Evolutionary conservation across 2,797 vertebrate genomes (phyloP).

Genomic region (Enteromius radiatus): DNA sequence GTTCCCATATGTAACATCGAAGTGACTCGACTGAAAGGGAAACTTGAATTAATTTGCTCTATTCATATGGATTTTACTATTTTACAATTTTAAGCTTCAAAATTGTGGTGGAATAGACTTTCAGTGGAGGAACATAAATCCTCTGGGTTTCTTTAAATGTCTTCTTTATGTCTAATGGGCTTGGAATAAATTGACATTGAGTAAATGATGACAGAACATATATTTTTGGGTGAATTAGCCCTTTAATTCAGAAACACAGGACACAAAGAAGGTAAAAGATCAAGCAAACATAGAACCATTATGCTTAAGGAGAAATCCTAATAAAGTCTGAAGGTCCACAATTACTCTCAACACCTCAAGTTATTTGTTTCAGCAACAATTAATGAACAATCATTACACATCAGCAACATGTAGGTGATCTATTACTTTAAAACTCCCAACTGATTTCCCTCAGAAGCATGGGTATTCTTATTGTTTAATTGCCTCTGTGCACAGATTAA

Average conservation of each 20-base stretch:
- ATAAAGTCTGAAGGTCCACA: neutral
- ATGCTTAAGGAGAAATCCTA: neutral
- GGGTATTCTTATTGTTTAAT: constrained; percentile 2
- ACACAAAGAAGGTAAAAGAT: neutral
- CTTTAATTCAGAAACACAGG: neutral
- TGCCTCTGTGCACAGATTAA: constrained; percentile 22
- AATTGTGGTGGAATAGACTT: neutral
- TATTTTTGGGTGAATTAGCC: neutral
- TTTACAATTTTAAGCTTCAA: neutral
- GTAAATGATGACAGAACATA: neutral
- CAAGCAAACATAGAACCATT: neutral
- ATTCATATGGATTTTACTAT: neutral
- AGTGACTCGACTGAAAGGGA: too few species aligned
- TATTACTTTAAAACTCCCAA: neutral
- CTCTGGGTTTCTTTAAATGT: neutral
- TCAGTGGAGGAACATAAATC: neutral
- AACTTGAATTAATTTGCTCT: neutral
- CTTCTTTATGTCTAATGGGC: neutral
- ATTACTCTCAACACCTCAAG: neutral
- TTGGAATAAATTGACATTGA: neutral
- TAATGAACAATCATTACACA: constrained; percentile 1
- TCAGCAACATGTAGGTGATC: neutral
- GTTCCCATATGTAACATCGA: too few species aligned
- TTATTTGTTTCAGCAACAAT: constrained; percentile 20
- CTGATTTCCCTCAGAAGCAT: neutral